A percentile compares a stretch with the other conserved stretches of the same genome.
Evolutionary conservation across 2,797 vertebrate species (phyloP).

Genomic region (Ara ararauna): DNA sequence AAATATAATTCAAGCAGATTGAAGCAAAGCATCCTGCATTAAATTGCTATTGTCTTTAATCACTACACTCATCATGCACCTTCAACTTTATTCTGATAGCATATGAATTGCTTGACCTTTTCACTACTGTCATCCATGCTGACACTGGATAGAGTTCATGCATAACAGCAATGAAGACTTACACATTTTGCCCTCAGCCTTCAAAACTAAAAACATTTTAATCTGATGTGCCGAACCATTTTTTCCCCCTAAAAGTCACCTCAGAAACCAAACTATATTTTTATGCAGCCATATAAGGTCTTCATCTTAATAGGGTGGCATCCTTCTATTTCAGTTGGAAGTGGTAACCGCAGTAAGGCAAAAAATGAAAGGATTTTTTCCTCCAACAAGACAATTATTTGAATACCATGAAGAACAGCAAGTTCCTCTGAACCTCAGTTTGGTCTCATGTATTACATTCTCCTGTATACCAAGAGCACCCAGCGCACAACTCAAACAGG

Average conservation of each 20-base stretch:
- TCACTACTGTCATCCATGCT: neutral
- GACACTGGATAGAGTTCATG: neutral
- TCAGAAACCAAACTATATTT: neutral
- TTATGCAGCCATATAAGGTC: neutral
- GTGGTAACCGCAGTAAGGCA: neutral
- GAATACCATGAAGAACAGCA: neutral
- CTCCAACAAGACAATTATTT: neutral
- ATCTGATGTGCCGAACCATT: neutral
- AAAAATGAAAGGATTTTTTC: neutral
- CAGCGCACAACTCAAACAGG: neutral
- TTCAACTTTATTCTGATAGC: slow-evolving; percentile 30
- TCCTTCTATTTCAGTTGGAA: neutral
- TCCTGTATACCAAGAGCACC: neutral
- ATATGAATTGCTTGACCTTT: slow-evolving; percentile 45
- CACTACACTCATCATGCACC: neutral
- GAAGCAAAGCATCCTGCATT: neutral
- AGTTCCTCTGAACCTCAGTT: neutral
- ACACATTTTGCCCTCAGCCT: neutral
- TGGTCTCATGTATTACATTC: neutral
- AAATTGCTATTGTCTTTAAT: neutral
- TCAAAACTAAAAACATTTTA: neutral
- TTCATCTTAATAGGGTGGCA: neutral
- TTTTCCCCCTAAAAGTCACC: neutral
- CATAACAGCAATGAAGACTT: neutral
- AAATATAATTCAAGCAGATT: slow-evolving; percentile 33